Percentiles rank a stretch among this genome's conserved stretches.
Conservation (phyloP, 2,888 invertebrate genomes). For the Biston betularia region DNA sequence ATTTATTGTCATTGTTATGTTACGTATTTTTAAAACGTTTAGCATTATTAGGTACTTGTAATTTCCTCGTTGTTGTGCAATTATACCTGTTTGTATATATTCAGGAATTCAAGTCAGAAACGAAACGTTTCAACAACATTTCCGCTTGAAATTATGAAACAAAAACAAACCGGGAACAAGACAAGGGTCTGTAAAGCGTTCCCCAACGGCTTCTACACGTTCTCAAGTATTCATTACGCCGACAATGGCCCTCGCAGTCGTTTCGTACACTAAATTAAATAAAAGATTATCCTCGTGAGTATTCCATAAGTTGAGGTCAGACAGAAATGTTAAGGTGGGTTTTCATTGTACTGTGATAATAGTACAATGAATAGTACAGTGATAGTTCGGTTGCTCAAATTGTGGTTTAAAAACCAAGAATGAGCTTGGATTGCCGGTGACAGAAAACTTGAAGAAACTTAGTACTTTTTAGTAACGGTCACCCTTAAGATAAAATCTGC, state of each 20-base stretch:
- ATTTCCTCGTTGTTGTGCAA: too few species aligned
- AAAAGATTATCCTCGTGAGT: conserved; percentile 35
- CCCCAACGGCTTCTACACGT: conserved; percentile 43
- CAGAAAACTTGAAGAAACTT: too few species aligned
- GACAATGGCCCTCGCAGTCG: conserved; percentile 39
- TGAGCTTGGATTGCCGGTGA: too few species aligned
- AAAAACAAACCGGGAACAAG: conserved; percentile 35
- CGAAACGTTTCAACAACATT: conserved; percentile 17
- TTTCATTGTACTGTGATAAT: background rate
- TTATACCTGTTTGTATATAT: too few species aligned
- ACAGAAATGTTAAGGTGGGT: conserved; percentile 8
- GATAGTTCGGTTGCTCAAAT: background rate
- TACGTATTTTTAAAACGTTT: too few species aligned
- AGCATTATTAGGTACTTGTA: too few species aligned
- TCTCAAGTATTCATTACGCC: conserved; percentile 45
- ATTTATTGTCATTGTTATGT: too few species aligned
- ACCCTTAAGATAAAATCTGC: too few species aligned
- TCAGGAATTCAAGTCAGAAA: conserved; percentile 3
- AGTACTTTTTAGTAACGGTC: too few species aligned
- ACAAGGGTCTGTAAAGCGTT: conserved; percentile 36
- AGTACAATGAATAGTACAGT: too few species aligned
- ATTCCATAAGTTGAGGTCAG: conserved; percentile 28
- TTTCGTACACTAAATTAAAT: conserved; percentile 38
- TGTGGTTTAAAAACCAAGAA: too few species aligned
- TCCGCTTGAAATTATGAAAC: conserved; percentile 28